A percentile compares a stretch with the other conserved stretches of the same genome.
Evolutionary conservation across 2,888 invertebrate species (phyloP).

Genomic region (Zaprionus bogoriensis): DNA sequence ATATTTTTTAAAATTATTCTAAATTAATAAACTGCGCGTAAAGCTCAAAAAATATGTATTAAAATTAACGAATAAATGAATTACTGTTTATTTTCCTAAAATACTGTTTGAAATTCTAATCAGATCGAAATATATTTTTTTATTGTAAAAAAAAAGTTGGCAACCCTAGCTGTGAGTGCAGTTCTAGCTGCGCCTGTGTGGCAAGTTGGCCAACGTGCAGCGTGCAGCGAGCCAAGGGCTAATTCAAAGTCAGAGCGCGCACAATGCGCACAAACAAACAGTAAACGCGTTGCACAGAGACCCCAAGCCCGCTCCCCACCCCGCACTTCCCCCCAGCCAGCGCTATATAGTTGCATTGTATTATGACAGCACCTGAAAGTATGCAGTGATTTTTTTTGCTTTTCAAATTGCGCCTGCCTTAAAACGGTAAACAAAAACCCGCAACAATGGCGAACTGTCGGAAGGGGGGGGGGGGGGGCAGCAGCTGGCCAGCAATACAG

Average conservation of each 20-base stretch:
- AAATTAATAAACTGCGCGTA: no score
- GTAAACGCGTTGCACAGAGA: neutral
- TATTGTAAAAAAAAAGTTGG: no score
- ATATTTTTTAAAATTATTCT: no score
- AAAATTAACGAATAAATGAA: no score
- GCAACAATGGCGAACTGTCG: slow-evolving; percentile 58
- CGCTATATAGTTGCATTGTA: slow-evolving; percentile 49
- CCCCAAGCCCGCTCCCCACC: neutral
- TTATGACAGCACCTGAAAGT: slow-evolving; percentile 75
- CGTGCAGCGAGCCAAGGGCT: slow-evolving; percentile 52
- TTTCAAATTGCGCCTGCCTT: slow-evolving; percentile 17
- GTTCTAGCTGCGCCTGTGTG: no score
- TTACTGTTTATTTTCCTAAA: no score
- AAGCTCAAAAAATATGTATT: no score
- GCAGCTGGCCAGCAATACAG: slow-evolving; percentile 40
- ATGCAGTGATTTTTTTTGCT: slow-evolving; percentile 57
- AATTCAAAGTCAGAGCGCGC: slow-evolving; percentile 63
- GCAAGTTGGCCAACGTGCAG: slow-evolving; percentile 10
- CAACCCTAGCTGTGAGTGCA: no score
- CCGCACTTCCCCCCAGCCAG: neutral
- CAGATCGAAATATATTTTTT: no score
- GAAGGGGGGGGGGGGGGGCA: no score
- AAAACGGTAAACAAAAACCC: slow-evolving; percentile 64
- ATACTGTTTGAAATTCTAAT: no score
- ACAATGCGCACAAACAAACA: slow-evolving; percentile 41